phyloP scores from a whole-genome alignment of 2,113 vertebrate genomes.

The Cettia cetti region DNA sequence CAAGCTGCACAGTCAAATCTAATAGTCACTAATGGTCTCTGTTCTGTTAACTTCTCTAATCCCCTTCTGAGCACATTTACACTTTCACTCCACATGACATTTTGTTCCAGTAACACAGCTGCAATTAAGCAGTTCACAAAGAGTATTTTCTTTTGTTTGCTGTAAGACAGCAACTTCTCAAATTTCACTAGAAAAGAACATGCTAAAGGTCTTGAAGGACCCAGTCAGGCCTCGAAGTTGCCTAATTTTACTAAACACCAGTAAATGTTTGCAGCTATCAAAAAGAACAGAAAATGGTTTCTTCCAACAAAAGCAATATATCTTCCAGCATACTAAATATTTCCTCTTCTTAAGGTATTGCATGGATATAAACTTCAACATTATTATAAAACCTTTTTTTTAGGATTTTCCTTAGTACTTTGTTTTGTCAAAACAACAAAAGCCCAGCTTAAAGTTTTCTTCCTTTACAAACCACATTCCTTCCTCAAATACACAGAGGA shows the following conservation, averaged over 20 bases:
- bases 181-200: background rate
- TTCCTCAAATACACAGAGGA: background rate
- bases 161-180: background rate
- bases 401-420: background rate
- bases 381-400: background rate
- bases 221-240: background rate
- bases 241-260: background rate
- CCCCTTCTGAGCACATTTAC: background rate
- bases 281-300: background rate
- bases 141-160: background rate
- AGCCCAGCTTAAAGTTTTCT: background rate
- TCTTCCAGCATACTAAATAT: background rate
- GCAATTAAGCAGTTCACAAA: background rate
- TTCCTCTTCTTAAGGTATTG: background rate
- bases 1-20: background rate
- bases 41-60: background rate
- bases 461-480: background rate
- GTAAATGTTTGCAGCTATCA: background rate
- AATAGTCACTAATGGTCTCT: background rate
- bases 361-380: background rate
- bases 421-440: background rate
- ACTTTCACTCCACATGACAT: background rate
- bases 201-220: background rate
- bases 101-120: background rate
- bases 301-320: background rate